These are phyloP conservation scores for Hippoglossus stenolepis DNA, from an alignment of 2,113 vertebrate species.

Conservation along the genomic window DNA sequence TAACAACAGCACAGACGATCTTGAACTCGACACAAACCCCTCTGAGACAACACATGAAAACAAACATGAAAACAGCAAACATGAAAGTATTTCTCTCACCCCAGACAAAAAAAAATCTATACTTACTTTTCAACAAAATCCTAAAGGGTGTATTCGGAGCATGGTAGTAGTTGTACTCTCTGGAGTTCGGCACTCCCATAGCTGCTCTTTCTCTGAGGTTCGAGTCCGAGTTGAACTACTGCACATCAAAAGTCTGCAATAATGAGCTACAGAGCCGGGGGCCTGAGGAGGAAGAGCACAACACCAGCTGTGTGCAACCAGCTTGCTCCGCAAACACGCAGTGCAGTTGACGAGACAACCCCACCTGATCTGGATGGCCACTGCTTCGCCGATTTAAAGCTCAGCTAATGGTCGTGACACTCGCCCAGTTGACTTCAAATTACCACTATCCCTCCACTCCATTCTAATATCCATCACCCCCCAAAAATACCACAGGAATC, in stretches of 20 bases:
- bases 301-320: constrained; percentile 7
- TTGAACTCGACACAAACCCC: constrained; percentile 2
- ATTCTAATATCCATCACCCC: constrained; percentile 33
- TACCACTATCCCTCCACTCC: constrained; percentile 6
- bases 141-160: constrained; percentile 62
- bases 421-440: constrained; percentile 47
- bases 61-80: not conserved
- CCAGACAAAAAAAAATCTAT: not conserved
- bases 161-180: constrained; percentile 75
- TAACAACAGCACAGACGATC: not conserved
- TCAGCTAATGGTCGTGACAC: constrained; percentile 15
- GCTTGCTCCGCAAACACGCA: not conserved
- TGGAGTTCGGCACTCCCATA: constrained; percentile 84
- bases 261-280: not conserved
- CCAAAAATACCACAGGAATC: constrained; percentile 42
- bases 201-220: constrained; percentile 23
- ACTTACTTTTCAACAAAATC: constrained; percentile 80
- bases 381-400: not conserved
- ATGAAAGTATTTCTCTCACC: not conserved
- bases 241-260: constrained; percentile 39
- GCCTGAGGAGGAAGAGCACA: constrained; percentile 3
- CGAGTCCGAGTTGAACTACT: constrained; percentile 24
- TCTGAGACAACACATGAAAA: not conserved
- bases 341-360: not conserved
- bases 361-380: constrained; percentile 19